Base-by-base conservation (phyloP, 1,140 invertebrate genomes). In the Zaprionus camerounensis region DNA sequence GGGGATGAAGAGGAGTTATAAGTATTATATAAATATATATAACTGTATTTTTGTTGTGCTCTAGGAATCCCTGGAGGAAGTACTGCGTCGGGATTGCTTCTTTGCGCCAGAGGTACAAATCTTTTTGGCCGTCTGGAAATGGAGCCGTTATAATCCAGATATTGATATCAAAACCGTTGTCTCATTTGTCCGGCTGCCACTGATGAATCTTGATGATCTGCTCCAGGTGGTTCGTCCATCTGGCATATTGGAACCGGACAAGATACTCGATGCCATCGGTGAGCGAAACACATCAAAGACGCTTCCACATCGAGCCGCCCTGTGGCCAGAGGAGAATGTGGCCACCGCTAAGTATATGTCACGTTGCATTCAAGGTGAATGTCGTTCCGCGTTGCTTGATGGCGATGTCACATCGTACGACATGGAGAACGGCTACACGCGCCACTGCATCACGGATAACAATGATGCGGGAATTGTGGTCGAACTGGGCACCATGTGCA, bases 81-180 rank as follows among this genome's bases (percentile, higher is more conserved):
- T 99, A n/a, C 94, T 99, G 41, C 95, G 96, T 57, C 94, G 98
- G 59, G 97, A 99, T 93, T 99, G 98, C 1, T 99, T 99, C 93
- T 99, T 97, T 94, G 98, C 97, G 0, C 95, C 96, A 5, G 99
- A 99, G 94, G 97, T 98, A 26, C 96, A 99, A 82, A 99, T 99
- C 74, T 99, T 99, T 93, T 94, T 95, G 81, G 97, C 97, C 7
- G 96, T 99, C 2, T 94, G 95, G 86, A 94, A 94, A 57, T 99
- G 98, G 98, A 96, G 96, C 71, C 95, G 95, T 90, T 93, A 95
- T 80, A 95, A 99, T 95, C 94, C 95, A 90, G 94, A 95, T 76
- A 80, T 95, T 26, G 95, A 97, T 79, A 90, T 94, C 2, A 94
- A 93, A 80, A 85, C 91, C 11, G 94, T 94, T 12, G 93, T 96